Percentiles rank a stretch among this genome's conserved stretches.
Conservation (phyloP, 2,888 invertebrate genomes). For the Pollenia griseotomentosa region DNA sequence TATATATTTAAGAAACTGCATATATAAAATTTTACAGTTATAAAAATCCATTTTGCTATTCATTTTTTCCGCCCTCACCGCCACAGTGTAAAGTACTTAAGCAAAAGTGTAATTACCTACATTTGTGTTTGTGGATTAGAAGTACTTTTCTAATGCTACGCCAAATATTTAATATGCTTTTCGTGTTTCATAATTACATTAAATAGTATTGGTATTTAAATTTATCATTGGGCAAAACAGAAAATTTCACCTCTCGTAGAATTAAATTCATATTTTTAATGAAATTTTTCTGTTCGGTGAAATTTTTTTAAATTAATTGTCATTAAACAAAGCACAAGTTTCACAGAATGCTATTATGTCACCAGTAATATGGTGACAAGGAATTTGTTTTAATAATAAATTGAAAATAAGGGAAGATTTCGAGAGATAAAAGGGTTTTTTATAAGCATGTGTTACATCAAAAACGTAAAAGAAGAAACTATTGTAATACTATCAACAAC, state of each 20-base stretch:
- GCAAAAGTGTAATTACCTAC: no score
- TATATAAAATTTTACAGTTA: no score
- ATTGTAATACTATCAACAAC: no score
- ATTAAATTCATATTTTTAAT: background rate
- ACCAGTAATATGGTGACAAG: background rate
- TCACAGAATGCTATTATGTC: background rate
- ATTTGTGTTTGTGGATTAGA: background rate
- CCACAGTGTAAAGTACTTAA: no score
- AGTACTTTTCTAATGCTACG: background rate
- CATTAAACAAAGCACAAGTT: background rate
- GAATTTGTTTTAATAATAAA: background rate
- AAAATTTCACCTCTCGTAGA: background rate
- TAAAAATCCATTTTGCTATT: no score
- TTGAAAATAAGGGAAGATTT: background rate
- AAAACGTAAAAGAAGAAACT: background rate
- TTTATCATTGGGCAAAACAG: background rate
- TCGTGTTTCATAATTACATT: constrained; percentile 22
- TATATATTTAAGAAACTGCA: no score
- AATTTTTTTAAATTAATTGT: background rate
- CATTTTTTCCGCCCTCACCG: no score
- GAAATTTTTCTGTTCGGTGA: background rate
- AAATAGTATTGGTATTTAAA: background rate
- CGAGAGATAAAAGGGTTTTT: background rate
- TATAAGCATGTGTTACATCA: background rate
- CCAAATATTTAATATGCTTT: background rate